These are phyloP conservation scores for Oncorhynchus clarkii DNA, from an alignment of 2,113 vertebrate genomes.

Conservation along the genomic window DNA sequence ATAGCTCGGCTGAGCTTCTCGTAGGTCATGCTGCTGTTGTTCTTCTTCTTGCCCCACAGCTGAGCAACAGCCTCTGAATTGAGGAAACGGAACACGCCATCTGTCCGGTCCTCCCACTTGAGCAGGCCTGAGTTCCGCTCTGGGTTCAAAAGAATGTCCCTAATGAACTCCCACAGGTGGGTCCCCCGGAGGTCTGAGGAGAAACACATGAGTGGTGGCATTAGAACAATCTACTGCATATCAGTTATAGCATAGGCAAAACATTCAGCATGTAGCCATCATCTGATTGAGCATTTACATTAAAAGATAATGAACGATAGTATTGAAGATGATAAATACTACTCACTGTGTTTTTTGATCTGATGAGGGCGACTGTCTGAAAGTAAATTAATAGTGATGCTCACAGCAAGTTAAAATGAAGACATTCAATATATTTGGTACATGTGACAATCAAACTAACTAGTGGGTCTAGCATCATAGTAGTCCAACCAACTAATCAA, in stretches of 20 bases:
- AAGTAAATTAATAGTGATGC: slow-evolving; percentile 26
- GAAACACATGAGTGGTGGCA: not conserved
- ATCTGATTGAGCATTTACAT: not conserved
- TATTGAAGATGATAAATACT: not conserved
- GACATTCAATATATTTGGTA: too few relatives aligned
- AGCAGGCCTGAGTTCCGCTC: slow-evolving; percentile 94
- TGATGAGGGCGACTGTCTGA: slow-evolving; percentile 78
- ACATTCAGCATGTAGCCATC: too few relatives aligned
- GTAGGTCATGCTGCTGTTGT: slow-evolving; percentile 98
- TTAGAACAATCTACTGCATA: not conserved
- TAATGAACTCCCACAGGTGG: slow-evolving; percentile 97
- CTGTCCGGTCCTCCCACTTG: slow-evolving; percentile 94
- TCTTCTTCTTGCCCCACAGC: slow-evolving; percentile 98
- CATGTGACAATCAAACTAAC: too few relatives aligned
- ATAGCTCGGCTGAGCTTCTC: slow-evolving; percentile 98
- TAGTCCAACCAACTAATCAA: too few relatives aligned
- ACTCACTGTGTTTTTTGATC: slow-evolving; percentile 94
- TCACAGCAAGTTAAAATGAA: too few relatives aligned
- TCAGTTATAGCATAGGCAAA: not conserved
- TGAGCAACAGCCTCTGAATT: slow-evolving; percentile 97
- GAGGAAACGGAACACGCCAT: slow-evolving; percentile 94
- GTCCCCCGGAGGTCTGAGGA: slow-evolving; percentile 85
- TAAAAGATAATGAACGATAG: not conserved
- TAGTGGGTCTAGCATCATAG: too few relatives aligned
- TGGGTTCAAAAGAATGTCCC: slow-evolving; percentile 93